phyloP scores from a whole-genome alignment of 1,140 invertebrate genomes.

The Planococcus citri region DNA sequence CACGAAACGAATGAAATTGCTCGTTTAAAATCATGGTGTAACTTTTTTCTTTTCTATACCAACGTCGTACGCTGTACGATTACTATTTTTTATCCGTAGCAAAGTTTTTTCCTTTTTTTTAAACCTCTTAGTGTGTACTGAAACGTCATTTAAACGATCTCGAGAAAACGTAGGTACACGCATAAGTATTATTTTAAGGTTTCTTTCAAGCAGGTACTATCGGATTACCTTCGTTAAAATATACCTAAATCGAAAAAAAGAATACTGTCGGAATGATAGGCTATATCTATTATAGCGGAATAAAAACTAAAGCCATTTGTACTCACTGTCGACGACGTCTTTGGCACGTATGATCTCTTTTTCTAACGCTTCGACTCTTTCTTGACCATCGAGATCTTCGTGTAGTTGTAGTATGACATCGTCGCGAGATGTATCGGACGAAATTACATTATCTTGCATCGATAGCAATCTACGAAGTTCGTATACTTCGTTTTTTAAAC shows the following conservation, averaged over 20 bases:
- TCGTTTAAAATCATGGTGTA: background rate
- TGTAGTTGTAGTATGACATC: conserved; percentile 37
- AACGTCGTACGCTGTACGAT: no score
- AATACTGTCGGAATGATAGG: no score
- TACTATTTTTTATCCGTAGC: no score
- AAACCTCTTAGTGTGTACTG: background rate
- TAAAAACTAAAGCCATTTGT: no score
- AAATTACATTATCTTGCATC: conserved; percentile 13
- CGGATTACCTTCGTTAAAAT: no score
- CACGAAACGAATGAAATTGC: background rate
- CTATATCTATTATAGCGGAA: no score
- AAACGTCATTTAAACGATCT: no score
- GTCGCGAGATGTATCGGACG: conserved; percentile 26
- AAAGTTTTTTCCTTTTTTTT: background rate
- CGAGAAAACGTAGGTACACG: no score
- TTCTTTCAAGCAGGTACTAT: no score
- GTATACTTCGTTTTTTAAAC: conserved; percentile 48
- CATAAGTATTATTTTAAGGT: no score
- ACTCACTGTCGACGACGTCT: conserved; percentile 42
- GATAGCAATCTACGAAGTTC: conserved; percentile 31
- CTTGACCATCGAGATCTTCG: conserved; percentile 33
- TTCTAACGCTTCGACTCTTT: conserved; percentile 32
- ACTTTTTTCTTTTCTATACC: no score
- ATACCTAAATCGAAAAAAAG: no score
- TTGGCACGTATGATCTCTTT: conserved; percentile 40